Evolutionary conservation across 2,113 vertebrate genomes (phyloP).

Genomic region (Pavo muticus): DNA sequence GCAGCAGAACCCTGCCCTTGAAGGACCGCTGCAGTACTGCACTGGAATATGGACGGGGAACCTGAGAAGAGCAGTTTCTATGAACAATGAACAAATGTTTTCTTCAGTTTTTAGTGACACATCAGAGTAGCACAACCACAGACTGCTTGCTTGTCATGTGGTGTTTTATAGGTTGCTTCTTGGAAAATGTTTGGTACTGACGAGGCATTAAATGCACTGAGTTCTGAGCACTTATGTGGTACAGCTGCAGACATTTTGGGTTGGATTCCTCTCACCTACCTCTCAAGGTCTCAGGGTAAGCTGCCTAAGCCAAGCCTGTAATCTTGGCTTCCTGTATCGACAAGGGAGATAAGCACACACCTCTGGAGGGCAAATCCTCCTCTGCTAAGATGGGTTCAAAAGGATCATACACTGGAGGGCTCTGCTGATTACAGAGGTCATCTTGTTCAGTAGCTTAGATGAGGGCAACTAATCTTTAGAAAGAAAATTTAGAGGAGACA

Average conservation of each 20-base stretch:
- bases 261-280: not conserved
- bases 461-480: not conserved
- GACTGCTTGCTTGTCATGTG: not conserved
- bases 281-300: not conserved
- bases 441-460: not conserved
- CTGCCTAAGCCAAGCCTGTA: not conserved
- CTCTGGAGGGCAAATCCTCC: not conserved
- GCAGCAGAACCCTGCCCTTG: not conserved
- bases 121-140: not conserved
- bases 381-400: not conserved
- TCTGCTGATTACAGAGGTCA: not conserved
- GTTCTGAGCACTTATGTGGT: not conserved
- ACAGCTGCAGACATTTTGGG: not conserved
- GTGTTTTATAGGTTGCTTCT: not conserved
- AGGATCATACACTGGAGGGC: not conserved
- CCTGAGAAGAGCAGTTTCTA: not conserved
- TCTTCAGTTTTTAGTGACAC: not conserved
- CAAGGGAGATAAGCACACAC: not conserved
- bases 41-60: not conserved
- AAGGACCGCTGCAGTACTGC: not conserved
- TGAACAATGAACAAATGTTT: not conserved
- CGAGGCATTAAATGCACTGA: conserved; percentile 1
- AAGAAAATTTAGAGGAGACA: not conserved
- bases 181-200: not conserved
- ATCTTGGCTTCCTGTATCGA: not conserved